Conservation (phyloP, 2,113 vertebrate species). For the Pygathrix nemaeus region DNA sequence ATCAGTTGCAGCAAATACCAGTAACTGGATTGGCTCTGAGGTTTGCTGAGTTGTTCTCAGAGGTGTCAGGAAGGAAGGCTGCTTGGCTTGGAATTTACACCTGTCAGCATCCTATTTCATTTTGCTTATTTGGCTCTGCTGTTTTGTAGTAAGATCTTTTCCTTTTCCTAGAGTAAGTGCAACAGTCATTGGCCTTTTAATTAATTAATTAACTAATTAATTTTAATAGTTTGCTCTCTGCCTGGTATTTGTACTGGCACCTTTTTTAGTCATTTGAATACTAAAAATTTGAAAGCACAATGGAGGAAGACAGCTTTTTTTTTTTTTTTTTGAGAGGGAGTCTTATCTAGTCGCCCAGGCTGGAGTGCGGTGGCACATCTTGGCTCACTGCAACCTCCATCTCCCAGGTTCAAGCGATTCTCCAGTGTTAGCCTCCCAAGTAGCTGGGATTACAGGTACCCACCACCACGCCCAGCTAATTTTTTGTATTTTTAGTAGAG, state of each 20-base stretch:
- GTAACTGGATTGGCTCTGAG: neutral
- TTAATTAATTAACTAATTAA: neutral
- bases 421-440: too few relatives aligned
- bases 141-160: neutral
- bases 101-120: neutral
- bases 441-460: too few relatives aligned
- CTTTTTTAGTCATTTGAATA: constrained; percentile 38
- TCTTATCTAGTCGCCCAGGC: too few relatives aligned
- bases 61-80: neutral
- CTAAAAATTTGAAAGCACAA: neutral
- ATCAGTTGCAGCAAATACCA: neutral
- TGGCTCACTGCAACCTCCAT: too few relatives aligned
- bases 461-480: too few relatives aligned
- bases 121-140: neutral
- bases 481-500: too few relatives aligned
- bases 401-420: too few relatives aligned
- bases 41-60: constrained; percentile 4
- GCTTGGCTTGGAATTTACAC: neutral
- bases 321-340: too few relatives aligned
- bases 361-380: too few relatives aligned
- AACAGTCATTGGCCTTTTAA: neutral
- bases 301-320: neutral
- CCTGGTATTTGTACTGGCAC: neutral
- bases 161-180: neutral
- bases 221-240: neutral